Evolutionary conservation across 1,140 invertebrate genomes (phyloP), one percentile per base, ranked within the genome.

Genomic region (Sogatella furcifera): DNA sequence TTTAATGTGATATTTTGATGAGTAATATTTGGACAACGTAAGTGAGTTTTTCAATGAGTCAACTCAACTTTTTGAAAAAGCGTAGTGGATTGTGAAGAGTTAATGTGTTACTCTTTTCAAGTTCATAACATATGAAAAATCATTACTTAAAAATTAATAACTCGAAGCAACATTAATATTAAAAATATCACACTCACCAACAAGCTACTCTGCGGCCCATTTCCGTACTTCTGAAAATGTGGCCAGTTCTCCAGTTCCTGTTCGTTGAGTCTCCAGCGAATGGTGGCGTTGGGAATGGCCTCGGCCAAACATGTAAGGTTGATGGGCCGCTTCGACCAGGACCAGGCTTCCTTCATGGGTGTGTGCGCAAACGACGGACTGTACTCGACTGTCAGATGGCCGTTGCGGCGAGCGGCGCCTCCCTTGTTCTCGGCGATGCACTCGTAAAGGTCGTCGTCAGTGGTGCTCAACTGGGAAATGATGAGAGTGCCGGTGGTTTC

Each of bases 201-300:
- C 0, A 93, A 73, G 60, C 78, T 80, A 49, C 88, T 91, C 34
- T 76, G 72, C 1, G 88, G 84, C 5, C 87, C 86, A 8, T 80
- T 80, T 0, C 82, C 85, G 31, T 77, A 72, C 42, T 86, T 80
- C 31, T 76, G 74, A 1, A 89, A 77, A 59, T 76, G 76, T 0
- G 67, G 69, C 41, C 82, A 80, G 14, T 64, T 64, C 49, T 72
- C 67, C 6, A 75, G 64, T 9, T 71, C 65, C 52, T 69, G 59
- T 13, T 71, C 72, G 19, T 72, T 76, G 55, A 78, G 80, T 68
- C 78, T 81, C 92, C 92, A 95, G 62, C 81, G 80, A 62, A 95
- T 90, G 1, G 92, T 94, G 0, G 93, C 92, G 72, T 95, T 95
- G 0, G 93, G 93, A 69, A 95, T 91, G 63, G 88, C 84, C 72